Conservation (phyloP, 2,113 vertebrate species). For the Pterocles burchelli region DNA sequence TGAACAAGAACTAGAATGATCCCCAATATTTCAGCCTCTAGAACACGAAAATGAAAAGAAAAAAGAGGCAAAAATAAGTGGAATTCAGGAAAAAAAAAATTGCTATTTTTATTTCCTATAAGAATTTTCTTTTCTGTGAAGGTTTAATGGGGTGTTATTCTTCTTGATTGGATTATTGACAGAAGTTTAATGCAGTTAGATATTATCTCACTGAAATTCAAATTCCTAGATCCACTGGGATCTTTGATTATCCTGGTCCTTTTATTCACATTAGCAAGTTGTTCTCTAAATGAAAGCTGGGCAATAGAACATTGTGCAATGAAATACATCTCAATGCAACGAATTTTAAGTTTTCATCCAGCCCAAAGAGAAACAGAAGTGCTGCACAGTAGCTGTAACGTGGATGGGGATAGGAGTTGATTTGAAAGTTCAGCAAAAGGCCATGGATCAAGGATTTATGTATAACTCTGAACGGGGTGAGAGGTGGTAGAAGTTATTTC, state of each 20-base stretch:
- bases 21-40: background rate
- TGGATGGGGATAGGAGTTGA: background rate
- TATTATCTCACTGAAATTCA: background rate
- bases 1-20: background rate
- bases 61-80: background rate
- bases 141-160: background rate
- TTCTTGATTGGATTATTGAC: slow-evolving; percentile 15
- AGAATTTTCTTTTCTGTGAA: background rate
- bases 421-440: background rate
- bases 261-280: background rate
- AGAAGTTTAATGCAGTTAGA: background rate
- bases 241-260: background rate
- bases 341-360: background rate
- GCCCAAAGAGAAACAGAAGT: background rate
- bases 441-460: background rate
- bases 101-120: background rate
- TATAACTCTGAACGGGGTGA: background rate
- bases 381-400: background rate
- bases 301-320: background rate
- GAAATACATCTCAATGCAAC: background rate
- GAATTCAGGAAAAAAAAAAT: background rate
- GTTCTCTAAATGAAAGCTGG: background rate
- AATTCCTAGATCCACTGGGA: background rate
- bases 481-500: background rate
- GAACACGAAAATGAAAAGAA: background rate